Evolutionary conservation across 1,140 invertebrate species (phyloP), one percentile per base, ranked within the genome.

Genomic region (Heterodera carotae): DNA sequence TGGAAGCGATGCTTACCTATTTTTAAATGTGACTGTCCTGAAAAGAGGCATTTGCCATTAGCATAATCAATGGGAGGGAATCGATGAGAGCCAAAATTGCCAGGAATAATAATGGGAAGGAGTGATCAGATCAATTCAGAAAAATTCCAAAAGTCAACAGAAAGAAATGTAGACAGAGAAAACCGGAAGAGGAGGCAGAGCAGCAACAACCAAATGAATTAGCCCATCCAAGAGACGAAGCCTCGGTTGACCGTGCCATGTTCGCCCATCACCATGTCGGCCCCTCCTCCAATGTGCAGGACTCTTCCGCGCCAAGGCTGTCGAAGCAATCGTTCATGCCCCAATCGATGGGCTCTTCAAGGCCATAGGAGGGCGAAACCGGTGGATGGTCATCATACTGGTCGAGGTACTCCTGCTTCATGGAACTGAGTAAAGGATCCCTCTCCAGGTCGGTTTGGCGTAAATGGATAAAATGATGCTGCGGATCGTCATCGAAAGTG

Each of bases 1-100:
- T n/a, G 18, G 25, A 34, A n/a, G 25, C 6, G 36, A 67, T 33
- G 15, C 18, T 18, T 36, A 67, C 31, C n/a, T n/a, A n/a, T 22
- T 33, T 67, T 18, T 33, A n/a, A 33, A 33, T 36, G 36, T 0
- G 64, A 25, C 31, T 67, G 36, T 25, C 64, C 31, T 67, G 18
- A 18, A 22, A 33, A 67, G 25, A 22, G 36, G 31, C 15, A 67
- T 8, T 39, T 39, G 25, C 0, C 25, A n/a, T 3, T 3, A 69
- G 25, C 39, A 12, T 69, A 69, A 69, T 33, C 27, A 69, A n/a
- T 36, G 36, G 27, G 53, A 56, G n/a, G 6, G 34, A 70, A 39
- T 31, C 27, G 10, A 69, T 12, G 31, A 69, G 43, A 18, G 56
- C 27, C 43, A 70, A 70, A 12, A 22, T 56, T 12, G 48, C 48